Evolutionary conservation across 2,888 invertebrate genomes (phyloP).

Genomic region (Oegoconia quadripuncta): DNA sequence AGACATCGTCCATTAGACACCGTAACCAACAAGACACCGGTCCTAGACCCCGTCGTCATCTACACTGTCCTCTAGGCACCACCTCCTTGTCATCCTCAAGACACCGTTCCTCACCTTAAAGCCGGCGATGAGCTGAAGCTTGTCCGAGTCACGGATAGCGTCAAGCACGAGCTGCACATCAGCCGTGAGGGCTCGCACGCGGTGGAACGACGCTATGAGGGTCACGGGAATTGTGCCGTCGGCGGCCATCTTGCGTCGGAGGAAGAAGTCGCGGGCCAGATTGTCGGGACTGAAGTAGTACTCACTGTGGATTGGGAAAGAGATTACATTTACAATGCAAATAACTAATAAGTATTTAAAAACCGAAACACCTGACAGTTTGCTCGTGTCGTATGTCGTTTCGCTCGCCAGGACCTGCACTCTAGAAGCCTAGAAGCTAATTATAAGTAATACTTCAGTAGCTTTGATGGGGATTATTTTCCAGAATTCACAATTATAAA

Average conservation of each 20-base stretch:
- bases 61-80: background rate
- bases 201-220: conserved; percentile 96
- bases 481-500: too few species aligned
- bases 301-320: conserved; percentile 89
- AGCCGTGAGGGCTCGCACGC: conserved; percentile 92
- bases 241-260: conserved; percentile 96
- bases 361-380: too few species aligned
- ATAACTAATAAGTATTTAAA: too few species aligned
- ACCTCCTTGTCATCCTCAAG: background rate
- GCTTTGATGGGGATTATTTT: too few species aligned
- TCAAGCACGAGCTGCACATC: conserved; percentile 91
- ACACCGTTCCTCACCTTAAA: conserved; percentile 80
- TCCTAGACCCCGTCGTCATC: background rate
- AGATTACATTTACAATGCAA: too few species aligned
- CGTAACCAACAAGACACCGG: too few species aligned
- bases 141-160: conserved; percentile 91
- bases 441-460: too few species aligned
- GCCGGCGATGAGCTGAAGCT: conserved; percentile 87
- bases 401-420: too few species aligned
- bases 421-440: too few species aligned
- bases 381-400: too few species aligned
- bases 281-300: conserved; percentile 99
- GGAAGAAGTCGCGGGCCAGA: conserved; percentile 95
- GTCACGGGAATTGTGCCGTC: conserved; percentile 96
- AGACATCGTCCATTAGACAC: too few species aligned